Evolutionary conservation across 2,888 invertebrate species (phyloP).

Genomic region (Leptopterna dolabrata): DNA sequence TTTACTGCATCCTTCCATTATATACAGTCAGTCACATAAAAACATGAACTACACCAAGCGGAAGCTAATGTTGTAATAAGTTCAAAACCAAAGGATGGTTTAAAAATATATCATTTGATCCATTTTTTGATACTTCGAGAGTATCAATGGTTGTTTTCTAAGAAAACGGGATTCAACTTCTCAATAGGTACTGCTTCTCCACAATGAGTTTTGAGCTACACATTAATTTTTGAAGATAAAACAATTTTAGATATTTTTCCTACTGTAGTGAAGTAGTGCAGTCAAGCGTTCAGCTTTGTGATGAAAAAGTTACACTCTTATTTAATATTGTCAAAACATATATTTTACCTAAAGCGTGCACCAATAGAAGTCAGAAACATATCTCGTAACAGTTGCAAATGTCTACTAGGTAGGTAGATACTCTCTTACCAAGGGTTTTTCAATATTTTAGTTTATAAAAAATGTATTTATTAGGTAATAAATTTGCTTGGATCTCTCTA

Average conservation of each 20-base stretch:
- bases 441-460: neutral
- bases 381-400: neutral
- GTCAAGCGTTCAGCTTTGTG: conserved; percentile 19
- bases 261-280: conserved; percentile 40
- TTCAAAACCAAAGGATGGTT: conserved; percentile 1
- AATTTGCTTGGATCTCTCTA: neutral
- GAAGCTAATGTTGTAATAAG: conserved; percentile 21
- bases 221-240: neutral
- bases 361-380: neutral
- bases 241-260: neutral
- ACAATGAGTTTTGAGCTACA: conserved; percentile 40
- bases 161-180: neutral
- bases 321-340: neutral
- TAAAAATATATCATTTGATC: conserved; percentile 47
- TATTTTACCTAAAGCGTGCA: neutral
- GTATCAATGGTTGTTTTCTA: neutral
- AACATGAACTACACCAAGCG: conserved; percentile 38
- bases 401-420: neutral
- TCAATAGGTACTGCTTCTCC: neutral
- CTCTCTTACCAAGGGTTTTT: neutral
- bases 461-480: neutral
- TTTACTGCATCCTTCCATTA: conserved; percentile 29
- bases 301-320: neutral
- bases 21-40: conserved; percentile 49
- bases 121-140: conserved; percentile 6